phyloP scores from a whole-genome alignment of 2,888 invertebrate genomes.

The Hydrotaea cyrtoneurina region DNA sequence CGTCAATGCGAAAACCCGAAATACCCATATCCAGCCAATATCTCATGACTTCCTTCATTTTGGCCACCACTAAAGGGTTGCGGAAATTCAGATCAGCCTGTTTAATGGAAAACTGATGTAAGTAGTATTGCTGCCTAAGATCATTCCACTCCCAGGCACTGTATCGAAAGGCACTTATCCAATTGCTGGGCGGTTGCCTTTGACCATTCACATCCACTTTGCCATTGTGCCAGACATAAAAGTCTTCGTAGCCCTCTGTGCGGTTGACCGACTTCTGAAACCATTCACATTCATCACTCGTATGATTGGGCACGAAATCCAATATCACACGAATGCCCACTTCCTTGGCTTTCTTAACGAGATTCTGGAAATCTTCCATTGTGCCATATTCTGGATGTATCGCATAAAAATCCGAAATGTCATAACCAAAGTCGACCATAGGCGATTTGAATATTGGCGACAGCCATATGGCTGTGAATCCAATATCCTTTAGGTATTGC shows the following conservation, averaged over 20 bases:
- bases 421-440: constrained; percentile 89
- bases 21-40: constrained; percentile 92
- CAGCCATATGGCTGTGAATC: constrained; percentile 85
- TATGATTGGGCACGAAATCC: constrained; percentile 86
- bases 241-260: constrained; percentile 85
- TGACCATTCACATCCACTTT: constrained; percentile 74
- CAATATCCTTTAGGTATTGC: constrained; percentile 84
- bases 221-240: constrained; percentile 85
- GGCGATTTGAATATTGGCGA: constrained; percentile 85
- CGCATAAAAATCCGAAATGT: constrained; percentile 85
- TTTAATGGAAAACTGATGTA: constrained; percentile 87
- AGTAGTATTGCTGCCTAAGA: constrained; percentile 86
- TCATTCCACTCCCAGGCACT: constrained; percentile 87
- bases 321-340: constrained; percentile 80
- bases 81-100: constrained; percentile 91
- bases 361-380: constrained; percentile 85
- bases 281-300: constrained; percentile 88
- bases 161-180: constrained; percentile 85
- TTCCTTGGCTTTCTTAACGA: constrained; percentile 82
- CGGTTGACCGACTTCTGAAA: constrained; percentile 84
- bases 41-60: constrained; percentile 84
- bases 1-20: constrained; percentile 92
- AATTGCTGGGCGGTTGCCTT: constrained; percentile 84
- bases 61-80: constrained; percentile 85
- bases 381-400: constrained; percentile 87